These are phyloP conservation scores for Meloidogyne hapla DNA, from an alignment of 1,140 invertebrate species.

Conservation along the genomic window DNA sequence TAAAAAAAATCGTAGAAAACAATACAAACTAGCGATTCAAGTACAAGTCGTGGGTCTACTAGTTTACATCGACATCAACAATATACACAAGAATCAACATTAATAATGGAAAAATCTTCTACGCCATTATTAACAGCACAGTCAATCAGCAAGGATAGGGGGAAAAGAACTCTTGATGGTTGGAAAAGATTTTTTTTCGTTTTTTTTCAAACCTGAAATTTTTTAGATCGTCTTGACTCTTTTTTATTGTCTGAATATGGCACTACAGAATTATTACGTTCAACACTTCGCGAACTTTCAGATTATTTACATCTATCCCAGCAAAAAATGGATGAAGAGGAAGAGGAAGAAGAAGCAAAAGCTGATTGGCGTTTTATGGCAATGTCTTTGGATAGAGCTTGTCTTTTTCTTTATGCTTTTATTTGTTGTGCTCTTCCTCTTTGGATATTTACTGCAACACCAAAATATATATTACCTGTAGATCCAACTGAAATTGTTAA, in stretches of 20 bases:
- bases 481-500: not conserved
- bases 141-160: not conserved
- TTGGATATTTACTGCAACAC: slow-evolving; percentile 27
- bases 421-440: slow-evolving; percentile 24
- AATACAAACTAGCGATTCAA: slow-evolving; percentile 23
- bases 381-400: slow-evolving; percentile 38
- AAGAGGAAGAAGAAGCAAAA: slow-evolving; percentile 41
- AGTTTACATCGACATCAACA: not conserved
- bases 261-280: slow-evolving; percentile 31
- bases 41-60: not conserved
- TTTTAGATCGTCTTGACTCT: slow-evolving; percentile 20
- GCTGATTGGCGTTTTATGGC: slow-evolving; percentile 43
- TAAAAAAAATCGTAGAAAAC: not conserved
- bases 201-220: not conserved
- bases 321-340: slow-evolving; percentile 43
- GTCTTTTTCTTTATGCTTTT: slow-evolving; percentile 36
- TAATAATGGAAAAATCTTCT: not conserved
- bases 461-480: not conserved
- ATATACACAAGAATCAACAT: slow-evolving; percentile 7
- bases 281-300: slow-evolving; percentile 36
- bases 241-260: slow-evolving; percentile 2
- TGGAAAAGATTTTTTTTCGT: not conserved
- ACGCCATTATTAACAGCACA: not conserved
- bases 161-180: not conserved
- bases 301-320: slow-evolving; percentile 35